Conservation (phyloP, 1,140 invertebrate genomes). For the Glomeris maerens region DNA sequence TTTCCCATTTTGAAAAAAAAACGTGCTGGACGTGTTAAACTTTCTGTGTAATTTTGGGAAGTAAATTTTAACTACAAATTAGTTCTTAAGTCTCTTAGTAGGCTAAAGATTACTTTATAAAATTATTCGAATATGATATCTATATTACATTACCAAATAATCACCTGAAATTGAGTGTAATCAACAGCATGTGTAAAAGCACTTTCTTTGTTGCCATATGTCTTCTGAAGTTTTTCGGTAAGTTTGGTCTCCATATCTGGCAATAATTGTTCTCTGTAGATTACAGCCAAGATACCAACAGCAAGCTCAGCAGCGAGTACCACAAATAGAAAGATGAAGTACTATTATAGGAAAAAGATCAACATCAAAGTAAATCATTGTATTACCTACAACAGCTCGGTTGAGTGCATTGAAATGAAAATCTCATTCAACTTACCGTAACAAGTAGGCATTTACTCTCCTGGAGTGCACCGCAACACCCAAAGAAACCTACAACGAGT, state of each 20-base stretch:
- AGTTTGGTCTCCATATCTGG: constrained; percentile 31
- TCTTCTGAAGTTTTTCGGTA: constrained; percentile 26
- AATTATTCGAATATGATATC: constrained; percentile 4
- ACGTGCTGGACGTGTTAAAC: no score
- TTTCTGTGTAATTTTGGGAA: no score
- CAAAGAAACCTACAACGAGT: constrained; percentile 38
- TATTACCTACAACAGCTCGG: neutral
- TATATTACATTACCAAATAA: no score
- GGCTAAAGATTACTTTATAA: no score
- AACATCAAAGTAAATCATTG: neutral
- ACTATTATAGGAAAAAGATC: constrained; percentile 27
- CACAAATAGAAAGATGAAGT: constrained; percentile 35
- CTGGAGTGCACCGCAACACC: constrained; percentile 36
- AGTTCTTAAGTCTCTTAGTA: no score
- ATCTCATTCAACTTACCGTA: constrained; percentile 35
- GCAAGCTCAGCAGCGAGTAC: constrained; percentile 28
- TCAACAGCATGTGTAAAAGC: constrained; percentile 37
- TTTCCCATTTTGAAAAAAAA: no score
- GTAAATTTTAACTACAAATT: no score
- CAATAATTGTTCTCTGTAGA: constrained; percentile 19
- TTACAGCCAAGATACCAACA: constrained; percentile 24
- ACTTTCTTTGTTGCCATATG: constrained; percentile 29
- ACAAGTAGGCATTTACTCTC: constrained; percentile 37
- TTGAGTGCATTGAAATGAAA: no score
- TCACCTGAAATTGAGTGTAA: constrained; percentile 39